These are phyloP conservation scores for Merops nubicus DNA, from an alignment of 2,113 vertebrate genomes.

Conservation along the genomic window DNA sequence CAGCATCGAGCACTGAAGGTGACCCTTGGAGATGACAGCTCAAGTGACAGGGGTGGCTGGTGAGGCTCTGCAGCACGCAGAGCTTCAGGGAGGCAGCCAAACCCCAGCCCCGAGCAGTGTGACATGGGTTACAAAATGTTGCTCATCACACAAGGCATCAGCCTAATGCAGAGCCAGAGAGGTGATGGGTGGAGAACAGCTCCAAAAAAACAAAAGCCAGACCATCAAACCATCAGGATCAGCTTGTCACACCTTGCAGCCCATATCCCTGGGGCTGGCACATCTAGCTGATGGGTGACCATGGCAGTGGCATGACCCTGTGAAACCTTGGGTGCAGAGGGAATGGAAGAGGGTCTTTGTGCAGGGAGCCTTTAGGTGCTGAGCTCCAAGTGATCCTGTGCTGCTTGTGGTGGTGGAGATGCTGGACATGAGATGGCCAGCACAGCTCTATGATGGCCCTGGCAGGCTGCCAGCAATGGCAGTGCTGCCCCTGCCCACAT, in stretches of 20 bases:
- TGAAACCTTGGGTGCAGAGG: not conserved
- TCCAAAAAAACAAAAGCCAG: not conserved
- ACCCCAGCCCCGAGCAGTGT: accelerated
- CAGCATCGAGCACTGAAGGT: not conserved
- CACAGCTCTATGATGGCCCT: accelerated
- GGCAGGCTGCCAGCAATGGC: not conserved
- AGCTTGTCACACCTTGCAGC: not conserved
- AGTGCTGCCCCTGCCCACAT: not conserved
- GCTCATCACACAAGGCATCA: not conserved
- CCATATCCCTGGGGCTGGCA: not conserved
- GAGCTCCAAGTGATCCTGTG: accelerated
- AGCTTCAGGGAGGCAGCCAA: not conserved
- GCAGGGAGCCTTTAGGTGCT: not conserved
- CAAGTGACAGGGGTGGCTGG: not conserved
- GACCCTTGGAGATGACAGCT: not conserved
- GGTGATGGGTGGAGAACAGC: not conserved
- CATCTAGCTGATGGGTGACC: accelerated
- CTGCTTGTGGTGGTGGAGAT: accelerated
- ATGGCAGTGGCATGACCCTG: not conserved
- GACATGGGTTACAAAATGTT: not conserved
- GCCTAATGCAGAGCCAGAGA: not conserved
- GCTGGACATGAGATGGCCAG: not conserved
- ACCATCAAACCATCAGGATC: not conserved
- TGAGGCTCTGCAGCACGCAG: accelerated
- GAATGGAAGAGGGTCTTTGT: not conserved